Percentiles rank a stretch among this genome's conserved stretches.
phyloP scores from a whole-genome alignment of 2,113 vertebrate species.

The Tringa solitaria region DNA sequence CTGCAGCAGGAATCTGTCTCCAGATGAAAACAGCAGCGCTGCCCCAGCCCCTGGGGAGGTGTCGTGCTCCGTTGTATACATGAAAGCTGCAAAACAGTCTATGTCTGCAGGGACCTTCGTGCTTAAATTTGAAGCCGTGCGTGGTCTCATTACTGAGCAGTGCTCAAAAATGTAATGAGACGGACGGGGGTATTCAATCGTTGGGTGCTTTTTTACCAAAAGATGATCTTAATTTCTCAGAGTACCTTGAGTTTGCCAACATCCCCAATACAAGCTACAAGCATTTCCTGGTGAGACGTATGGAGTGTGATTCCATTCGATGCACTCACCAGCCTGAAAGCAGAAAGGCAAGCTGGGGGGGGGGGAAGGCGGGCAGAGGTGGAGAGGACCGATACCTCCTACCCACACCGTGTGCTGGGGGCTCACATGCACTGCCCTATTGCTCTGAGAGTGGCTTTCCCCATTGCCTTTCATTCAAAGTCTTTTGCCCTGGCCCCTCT shows the following conservation, averaged over 20 bases:
- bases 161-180: neutral
- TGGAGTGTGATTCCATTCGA: neutral
- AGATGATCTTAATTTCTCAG: neutral
- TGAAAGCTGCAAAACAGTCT: neutral
- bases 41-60: neutral
- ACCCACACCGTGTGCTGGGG: neutral
- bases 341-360: neutral
- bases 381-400: neutral
- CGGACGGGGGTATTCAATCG: fast-evolving
- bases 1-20: neutral
- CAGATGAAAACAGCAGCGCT: neutral
- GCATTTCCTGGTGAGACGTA: neutral
- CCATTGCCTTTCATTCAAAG: neutral
- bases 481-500: neutral
- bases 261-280: neutral
- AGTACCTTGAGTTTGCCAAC: neutral
- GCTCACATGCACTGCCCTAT: fast-evolving
- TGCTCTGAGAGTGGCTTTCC: neutral
- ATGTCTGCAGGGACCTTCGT: neutral
- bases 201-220: neutral
- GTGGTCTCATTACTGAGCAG: neutral
- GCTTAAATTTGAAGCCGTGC: neutral
- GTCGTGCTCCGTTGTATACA: neutral
- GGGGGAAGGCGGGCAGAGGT: fast-evolving
- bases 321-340: neutral